Base-by-base conservation (phyloP, 2,797 vertebrate genomes). In the Sebastes vulpes region DNA sequence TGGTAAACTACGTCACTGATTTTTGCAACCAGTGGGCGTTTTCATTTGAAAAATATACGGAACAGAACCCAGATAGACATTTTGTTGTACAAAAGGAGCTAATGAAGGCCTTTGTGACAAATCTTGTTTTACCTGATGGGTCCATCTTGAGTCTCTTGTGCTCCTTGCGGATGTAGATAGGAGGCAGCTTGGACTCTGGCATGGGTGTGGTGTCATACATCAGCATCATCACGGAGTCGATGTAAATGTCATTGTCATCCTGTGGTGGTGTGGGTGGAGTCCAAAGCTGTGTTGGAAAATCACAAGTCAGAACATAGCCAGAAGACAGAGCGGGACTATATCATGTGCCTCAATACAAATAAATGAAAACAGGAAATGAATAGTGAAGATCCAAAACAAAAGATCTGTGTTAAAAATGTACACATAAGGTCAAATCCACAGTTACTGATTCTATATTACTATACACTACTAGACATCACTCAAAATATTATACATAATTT, bases 221-320 rank as follows among this genome's bases (percentile, higher is more conserved):
- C 70, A 99, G 95, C 91, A 98, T 98, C 96, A 98, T 98, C 57
- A 98, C 97, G 1, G 97, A 97, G 89, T 99, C 97, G 2, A 98
- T 97, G 85, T 98, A 98, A 81, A 98, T 97, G 74, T 98, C 97
- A 6, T 98, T 98, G 91, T 99, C 98, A 64, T 99, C 98, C 87
- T 98, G 98, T 35, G 98, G 97, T 1, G 98, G 98, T 6, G 98
- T 99, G 18, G 98, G 98, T 9, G 98, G 98, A 69, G 98, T 98
- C 98, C 98, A 99, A 72, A 99, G 94, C 98, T 98, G 84, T 64
- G 86, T 23, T 38, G 29, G 48, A n/a, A 70, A 69, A 65, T 23
- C 12, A 73, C 1, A 78, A 28, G 18, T 59, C 14, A 86, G 53
- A 73, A 31, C 7, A 20, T 0, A 6, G 23, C 10, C 35, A 61